Conservation (phyloP, 1,140 invertebrate genomes). For the Stegodyphus dumicola region DNA sequence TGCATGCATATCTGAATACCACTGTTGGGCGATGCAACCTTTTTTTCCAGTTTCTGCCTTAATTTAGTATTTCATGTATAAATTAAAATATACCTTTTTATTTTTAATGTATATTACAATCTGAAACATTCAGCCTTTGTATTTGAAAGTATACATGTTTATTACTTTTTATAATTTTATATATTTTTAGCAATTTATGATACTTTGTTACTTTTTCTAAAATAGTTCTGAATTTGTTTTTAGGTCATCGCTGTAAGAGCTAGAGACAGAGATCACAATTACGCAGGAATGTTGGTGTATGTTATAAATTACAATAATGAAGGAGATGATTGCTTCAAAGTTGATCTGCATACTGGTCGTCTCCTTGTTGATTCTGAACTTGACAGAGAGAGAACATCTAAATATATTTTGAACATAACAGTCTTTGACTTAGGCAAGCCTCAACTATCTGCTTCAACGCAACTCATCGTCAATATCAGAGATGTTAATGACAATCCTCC, state of each 20-base stretch:
- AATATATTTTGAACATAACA: slow-evolving; percentile 88
- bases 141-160: neutral
- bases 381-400: slow-evolving; percentile 85
- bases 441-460: slow-evolving; percentile 80
- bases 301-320: slow-evolving; percentile 85
- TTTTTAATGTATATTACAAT: neutral
- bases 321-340: slow-evolving; percentile 80
- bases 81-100: too few species aligned
- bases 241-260: slow-evolving; percentile 77
- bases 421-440: slow-evolving; percentile 89
- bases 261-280: slow-evolving; percentile 86
- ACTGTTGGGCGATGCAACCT: too few species aligned
- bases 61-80: too few species aligned
- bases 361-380: slow-evolving; percentile 86
- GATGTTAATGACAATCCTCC: slow-evolving; percentile 71
- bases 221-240: neutral
- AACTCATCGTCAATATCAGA: slow-evolving; percentile 74
- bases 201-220: neutral
- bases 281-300: slow-evolving; percentile 89
- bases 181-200: neutral
- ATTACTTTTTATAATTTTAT: neutral
- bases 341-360: slow-evolving; percentile 84
- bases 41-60: too few species aligned
- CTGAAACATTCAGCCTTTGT: neutral
- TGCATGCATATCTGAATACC: too few species aligned